Evolutionary conservation across 2,797 vertebrate species (phyloP).

Genomic region (Amblyraja radiata): DNA sequence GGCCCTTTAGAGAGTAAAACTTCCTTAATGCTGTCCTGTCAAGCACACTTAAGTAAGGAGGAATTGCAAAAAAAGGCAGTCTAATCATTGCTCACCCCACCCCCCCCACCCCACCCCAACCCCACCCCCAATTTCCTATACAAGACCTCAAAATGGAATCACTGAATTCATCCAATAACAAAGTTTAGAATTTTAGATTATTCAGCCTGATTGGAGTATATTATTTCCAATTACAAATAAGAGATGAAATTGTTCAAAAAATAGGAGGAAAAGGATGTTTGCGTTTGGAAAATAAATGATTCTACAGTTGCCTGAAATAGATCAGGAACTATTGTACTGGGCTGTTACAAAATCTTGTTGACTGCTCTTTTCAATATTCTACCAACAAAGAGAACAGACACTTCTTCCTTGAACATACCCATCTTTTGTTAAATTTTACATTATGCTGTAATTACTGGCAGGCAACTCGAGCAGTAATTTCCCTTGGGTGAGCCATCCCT

Average conservation of each 20-base stretch:
- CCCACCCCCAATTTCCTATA: background rate
- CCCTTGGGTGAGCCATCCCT: background rate
- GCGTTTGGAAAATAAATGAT: background rate
- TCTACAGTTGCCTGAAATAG: background rate
- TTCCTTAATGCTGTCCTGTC: too few species aligned
- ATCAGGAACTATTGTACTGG: too few species aligned
- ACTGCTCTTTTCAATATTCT: background rate
- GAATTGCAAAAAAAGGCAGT: too few species aligned
- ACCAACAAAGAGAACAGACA: background rate
- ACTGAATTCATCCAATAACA: background rate
- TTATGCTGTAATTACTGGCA: constrained; percentile 26
- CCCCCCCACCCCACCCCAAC: too few species aligned
- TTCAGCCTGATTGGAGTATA: background rate
- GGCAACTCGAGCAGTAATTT: constrained; percentile 5
- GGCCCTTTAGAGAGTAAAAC: too few species aligned
- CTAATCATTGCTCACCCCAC: too few species aligned
- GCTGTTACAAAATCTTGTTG: constrained; percentile 1
- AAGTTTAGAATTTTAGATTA: background rate
- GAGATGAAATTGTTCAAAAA: too few species aligned
- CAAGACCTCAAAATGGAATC: background rate
- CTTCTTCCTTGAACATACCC: background rate
- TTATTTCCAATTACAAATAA: background rate
- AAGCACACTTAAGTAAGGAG: too few species aligned
- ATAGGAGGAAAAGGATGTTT: background rate
- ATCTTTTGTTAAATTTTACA: constrained; percentile 15